Conservation (phyloP, 2,797 vertebrate species). For the Gila robusta region DNA sequence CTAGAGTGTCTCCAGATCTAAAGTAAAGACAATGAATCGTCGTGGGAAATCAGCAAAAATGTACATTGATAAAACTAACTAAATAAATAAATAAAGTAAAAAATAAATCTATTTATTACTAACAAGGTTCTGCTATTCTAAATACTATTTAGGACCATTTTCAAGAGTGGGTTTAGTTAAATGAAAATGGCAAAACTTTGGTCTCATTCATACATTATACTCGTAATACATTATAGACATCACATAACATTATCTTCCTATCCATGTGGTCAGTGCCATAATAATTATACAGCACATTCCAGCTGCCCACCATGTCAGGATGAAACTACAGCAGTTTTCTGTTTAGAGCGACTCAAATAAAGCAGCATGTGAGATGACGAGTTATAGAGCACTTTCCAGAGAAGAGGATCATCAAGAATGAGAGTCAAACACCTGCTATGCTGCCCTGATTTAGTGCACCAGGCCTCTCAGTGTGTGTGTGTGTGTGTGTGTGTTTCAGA, state of each 20-base stretch:
- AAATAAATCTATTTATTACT: background rate
- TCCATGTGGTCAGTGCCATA: conserved; percentile 8
- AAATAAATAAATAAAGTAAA: no score
- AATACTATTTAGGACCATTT: background rate
- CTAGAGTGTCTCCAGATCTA: background rate
- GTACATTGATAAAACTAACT: background rate
- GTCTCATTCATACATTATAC: background rate
- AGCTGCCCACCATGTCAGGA: conserved; percentile 51
- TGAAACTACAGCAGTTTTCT: conserved; percentile 81
- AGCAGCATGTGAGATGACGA: conserved; percentile 69
- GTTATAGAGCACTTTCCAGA: conserved; percentile 61
- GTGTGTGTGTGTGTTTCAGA: conserved; percentile 57
- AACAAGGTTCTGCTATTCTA: background rate
- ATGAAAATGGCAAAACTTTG: background rate
- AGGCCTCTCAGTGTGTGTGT: conserved; percentile 61
- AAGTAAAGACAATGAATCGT: background rate
- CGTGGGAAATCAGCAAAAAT: background rate
- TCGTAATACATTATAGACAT: conserved; percentile 25
- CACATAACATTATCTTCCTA: conserved; percentile 9
- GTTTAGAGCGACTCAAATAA: conserved; percentile 85
- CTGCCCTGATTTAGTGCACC: conserved; percentile 72
- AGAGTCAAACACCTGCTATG: conserved; percentile 84
- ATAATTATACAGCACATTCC: conserved; percentile 35
- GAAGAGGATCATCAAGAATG: conserved; percentile 73
- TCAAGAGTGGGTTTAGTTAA: conserved; percentile 16